These are phyloP conservation scores for Balearica regulorum DNA, from an alignment of 2,797 vertebrate genomes.

Conservation along the genomic window DNA sequence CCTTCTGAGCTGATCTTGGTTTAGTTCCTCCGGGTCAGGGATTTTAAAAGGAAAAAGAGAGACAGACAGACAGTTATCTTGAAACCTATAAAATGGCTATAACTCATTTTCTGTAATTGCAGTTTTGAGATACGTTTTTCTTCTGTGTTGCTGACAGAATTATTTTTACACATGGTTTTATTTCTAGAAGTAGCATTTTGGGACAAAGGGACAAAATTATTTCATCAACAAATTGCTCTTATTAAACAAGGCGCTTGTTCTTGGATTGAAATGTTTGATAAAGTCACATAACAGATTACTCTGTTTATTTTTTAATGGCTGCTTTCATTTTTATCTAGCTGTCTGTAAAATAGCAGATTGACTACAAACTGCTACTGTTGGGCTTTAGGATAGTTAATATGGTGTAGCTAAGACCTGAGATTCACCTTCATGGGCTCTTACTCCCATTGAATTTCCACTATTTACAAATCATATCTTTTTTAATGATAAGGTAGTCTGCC, in stretches of 20 bases:
- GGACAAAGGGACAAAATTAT: not conserved
- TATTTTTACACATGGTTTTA: slow-evolving; percentile 40
- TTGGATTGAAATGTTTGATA: not conserved
- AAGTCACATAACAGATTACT: not conserved
- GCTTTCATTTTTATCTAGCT: not conserved
- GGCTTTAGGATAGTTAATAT: not conserved
- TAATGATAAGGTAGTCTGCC: not conserved
- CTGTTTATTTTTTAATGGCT: not conserved
- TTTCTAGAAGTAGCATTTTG: slow-evolving; percentile 20
- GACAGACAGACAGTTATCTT: not conserved
- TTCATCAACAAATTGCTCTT: not conserved
- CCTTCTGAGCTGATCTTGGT: slow-evolving; percentile 9
- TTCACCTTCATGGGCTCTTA: not conserved
- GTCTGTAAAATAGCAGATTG: not conserved
- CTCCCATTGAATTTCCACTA: not conserved
- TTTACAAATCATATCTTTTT: not conserved
- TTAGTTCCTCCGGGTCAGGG: not conserved
- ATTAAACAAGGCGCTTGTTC: not conserved
- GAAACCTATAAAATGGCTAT: not conserved
- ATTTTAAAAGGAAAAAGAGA: not conserved
- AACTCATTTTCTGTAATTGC: not conserved
- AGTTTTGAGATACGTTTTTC: slow-evolving; percentile 1
- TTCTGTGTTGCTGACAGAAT: not conserved
- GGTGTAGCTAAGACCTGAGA: not conserved
- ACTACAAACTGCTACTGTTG: not conserved